Evolutionary conservation across 2,888 invertebrate genomes (phyloP), one percentile per base, ranked within the genome.

Genomic region (Hirudinaria manillensis): DNA sequence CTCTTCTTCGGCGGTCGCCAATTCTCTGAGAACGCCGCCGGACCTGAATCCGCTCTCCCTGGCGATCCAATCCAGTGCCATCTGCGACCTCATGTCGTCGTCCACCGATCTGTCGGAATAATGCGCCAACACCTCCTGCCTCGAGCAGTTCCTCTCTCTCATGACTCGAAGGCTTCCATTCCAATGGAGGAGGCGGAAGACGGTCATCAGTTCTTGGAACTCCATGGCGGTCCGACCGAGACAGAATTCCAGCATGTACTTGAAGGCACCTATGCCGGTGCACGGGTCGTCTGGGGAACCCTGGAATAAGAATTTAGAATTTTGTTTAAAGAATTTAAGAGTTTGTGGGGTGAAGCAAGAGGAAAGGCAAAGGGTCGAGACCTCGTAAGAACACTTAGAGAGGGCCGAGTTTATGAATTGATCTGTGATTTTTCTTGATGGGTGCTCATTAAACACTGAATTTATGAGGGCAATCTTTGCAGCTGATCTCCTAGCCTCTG

Each of bases 151-250:
- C 67, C 94, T 89, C 86, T 95, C 94, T 70, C 94, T 89, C 94
- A 95, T 94, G 67, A 94, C 94, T 81, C 94, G 92, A 81, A 95
- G 86, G 80, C 93, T 93, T n/a, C 95, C 95, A 85, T 95, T 95
- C 95, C 95, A 95, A 86, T 95, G 95, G 74, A 95, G 88, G 80
- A 95, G 88, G 87, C 95, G 94, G 87, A 95, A 95, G 70, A 95
- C 94, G n/a, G 94, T 95, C 95, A 95, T 95, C 82, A 95, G 87
- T 85, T 95, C 94, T 86, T 95, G 94, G 88, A 94, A 95, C 86
- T 95, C 94, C 79, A 95, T 88, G 94, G 95, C 94, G 74, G 94
- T 94, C 79, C 93, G 90, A 0, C 89, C 89, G 78, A 87, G 88
- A 83, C 89, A 89, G 76, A 89, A 87, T 81, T 89, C 89, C 78